Conservation (phyloP, 1,140 invertebrate species). For the Leptestheria dahalacensis region DNA sequence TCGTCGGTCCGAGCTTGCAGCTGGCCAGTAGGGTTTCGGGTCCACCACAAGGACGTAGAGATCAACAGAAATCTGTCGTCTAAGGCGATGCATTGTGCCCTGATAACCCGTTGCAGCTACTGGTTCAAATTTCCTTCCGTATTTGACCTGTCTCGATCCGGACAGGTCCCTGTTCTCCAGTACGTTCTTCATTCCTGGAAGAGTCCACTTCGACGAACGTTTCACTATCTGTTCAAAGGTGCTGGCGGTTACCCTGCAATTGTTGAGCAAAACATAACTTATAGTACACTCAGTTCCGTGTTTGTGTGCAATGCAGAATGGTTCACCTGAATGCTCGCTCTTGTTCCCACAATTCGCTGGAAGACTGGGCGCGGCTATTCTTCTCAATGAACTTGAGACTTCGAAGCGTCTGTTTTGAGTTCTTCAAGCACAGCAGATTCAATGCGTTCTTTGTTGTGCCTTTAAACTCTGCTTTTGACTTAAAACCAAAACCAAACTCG, state of each 20-base stretch:
- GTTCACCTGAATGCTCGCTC: neutral
- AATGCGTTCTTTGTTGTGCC: too few species aligned
- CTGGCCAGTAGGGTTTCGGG: neutral
- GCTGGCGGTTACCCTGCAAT: neutral
- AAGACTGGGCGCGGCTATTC: neutral
- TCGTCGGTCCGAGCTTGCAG: constrained; percentile 1
- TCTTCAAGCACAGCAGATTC: too few species aligned
- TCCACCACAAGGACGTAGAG: neutral
- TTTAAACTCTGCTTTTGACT: too few species aligned
- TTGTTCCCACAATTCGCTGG: neutral
- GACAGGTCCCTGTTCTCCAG: constrained; percentile 1
- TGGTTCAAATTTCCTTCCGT: constrained; percentile 1
- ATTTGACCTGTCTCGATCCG: neutral
- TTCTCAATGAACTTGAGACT: too few species aligned
- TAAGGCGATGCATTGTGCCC: neutral
- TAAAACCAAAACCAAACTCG: too few species aligned
- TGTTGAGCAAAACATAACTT: neutral
- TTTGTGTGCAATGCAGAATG: neutral
- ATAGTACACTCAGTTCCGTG: too few species aligned
- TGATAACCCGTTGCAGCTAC: constrained; percentile 6
- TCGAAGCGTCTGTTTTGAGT: too few species aligned
- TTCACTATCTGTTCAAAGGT: neutral
- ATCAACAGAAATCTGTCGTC: neutral
- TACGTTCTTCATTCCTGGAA: neutral
- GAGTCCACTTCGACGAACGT: neutral